Evolutionary conservation across 2,113 vertebrate genomes (phyloP).

Genomic region (Eurypyga helias): DNA sequence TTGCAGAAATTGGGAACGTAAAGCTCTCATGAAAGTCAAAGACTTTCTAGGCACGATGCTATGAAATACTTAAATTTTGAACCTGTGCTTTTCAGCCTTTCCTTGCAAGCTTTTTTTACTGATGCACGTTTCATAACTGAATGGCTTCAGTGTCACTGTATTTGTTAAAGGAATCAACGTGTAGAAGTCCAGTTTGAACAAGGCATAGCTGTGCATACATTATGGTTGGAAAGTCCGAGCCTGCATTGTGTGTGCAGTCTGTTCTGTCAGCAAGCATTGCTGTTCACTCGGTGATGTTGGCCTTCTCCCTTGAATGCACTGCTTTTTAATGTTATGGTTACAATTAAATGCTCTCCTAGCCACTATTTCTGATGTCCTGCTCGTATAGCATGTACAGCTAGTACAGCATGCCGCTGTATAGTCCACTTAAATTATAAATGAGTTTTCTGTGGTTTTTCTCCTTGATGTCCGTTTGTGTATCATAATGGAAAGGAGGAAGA

Average conservation of each 20-base stretch:
- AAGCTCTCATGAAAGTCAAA: constrained; percentile 6
- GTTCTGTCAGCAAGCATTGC: background rate
- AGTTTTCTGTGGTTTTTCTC: background rate
- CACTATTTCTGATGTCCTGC: background rate
- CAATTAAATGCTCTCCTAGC: background rate
- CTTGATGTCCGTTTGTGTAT: background rate
- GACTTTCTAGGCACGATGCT: background rate
- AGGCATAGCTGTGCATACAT: background rate
- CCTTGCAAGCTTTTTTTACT: background rate
- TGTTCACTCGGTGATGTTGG: background rate
- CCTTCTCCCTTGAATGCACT: background rate
- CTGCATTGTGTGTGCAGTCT: background rate
- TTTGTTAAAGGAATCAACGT: background rate
- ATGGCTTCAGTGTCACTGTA: background rate
- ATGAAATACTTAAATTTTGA: background rate
- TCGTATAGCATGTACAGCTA: background rate
- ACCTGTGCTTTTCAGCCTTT: background rate
- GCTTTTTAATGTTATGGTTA: background rate
- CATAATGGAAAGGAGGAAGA: background rate
- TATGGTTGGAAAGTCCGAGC: background rate
- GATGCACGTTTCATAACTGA: background rate
- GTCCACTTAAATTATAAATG: background rate
- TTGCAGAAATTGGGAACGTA: background rate
- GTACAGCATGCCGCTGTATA: background rate
- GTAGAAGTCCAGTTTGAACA: background rate